Evolutionary conservation across 2,113 vertebrate species (phyloP), one percentile per base, ranked within the genome.

Genomic region (Falco punctatus): DNA sequence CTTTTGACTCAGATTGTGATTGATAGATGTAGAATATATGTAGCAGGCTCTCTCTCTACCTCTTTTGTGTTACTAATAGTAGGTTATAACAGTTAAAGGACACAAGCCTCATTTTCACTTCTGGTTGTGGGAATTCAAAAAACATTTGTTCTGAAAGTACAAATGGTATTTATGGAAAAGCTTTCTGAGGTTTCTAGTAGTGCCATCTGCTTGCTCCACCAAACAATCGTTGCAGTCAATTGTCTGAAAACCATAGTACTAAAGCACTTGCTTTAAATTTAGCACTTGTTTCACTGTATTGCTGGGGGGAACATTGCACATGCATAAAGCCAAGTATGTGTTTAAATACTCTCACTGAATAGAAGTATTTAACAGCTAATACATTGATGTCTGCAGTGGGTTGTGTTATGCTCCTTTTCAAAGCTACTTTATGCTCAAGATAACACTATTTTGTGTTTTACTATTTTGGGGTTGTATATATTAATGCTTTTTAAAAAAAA

Each of bases 281-380:
- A 94, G 72, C 83, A 81, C 28, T 89, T 73, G 14, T 64, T 96
- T 88, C 28, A 51, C 24, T 82, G 0, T 27, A 65, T 57, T 91
- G 38, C 57, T 91, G 30, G 7, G 24, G 40, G 73, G n/a, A 78
- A 57, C 13, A 40, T 10, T 51, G 27, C 18, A 52, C 10, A 42
- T 65, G 44, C 44, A 72, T 85, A 72, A 80, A 90, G 30, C 35
- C 79, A 86, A 91, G 9, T n/a, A 52, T 61, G 30, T 75, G 57
- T 44, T 93, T 93, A 83, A 81, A 81, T 54, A 21, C 10, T 84
- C 54, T 67, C 64, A 48, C 19, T 57, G n/a, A 66, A 57, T 80
- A 71, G 66, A 90, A 86, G 27, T 58, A n/a, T 75, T 87, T 59
- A 81, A 78, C 40, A 95, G 71, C 88, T 96, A 96, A 92, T 62